phyloP scores from a whole-genome alignment of 2,888 invertebrate genomes.

The Protophormia terraenovae region DNA sequence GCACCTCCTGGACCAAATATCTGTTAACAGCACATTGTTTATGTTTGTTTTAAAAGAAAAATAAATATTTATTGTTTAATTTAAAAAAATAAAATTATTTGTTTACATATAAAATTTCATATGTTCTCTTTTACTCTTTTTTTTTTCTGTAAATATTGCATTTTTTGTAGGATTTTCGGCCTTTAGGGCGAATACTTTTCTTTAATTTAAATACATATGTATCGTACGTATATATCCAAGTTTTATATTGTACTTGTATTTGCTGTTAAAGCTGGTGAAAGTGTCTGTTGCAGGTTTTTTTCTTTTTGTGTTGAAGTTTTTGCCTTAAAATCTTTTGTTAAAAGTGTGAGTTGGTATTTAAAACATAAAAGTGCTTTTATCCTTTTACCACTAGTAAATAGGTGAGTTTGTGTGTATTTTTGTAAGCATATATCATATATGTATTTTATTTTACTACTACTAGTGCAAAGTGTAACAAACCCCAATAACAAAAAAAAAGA shows the following conservation, averaged over 20 bases:
- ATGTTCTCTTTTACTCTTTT: conserved; percentile 14
- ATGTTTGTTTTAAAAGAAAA: conserved; percentile 21
- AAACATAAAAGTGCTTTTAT: conserved; percentile 47
- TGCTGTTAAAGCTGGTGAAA: conserved; percentile 55
- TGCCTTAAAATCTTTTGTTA: background rate
- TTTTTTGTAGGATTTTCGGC: conserved; percentile 63
- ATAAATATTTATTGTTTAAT: background rate
- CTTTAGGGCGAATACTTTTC: background rate
- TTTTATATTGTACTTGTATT: conserved; percentile 21
- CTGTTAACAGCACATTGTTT: conserved; percentile 70
- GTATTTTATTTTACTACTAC: background rate
- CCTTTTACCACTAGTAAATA: background rate
- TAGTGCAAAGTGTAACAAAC: conserved; percentile 41
- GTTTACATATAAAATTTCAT: background rate
- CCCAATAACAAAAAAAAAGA: background rate
- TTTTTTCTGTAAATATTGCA: conserved; percentile 60
- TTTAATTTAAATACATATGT: conserved; percentile 2
- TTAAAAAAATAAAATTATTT: background rate
- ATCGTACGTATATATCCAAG: too few species aligned
- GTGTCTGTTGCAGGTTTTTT: conserved; percentile 68
- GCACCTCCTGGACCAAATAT: conserved; percentile 81
- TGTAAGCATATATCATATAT: background rate
- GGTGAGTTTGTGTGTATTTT: conserved; percentile 20
- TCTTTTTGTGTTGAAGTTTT: conserved; percentile 16
- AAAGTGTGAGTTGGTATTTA: conserved; percentile 23